Percentiles rank a stretch among this genome's conserved stretches.
These are phyloP conservation scores for Lacerta bilineata DNA, from an alignment of 2,797 vertebrate genomes.

Conservation along the genomic window DNA sequence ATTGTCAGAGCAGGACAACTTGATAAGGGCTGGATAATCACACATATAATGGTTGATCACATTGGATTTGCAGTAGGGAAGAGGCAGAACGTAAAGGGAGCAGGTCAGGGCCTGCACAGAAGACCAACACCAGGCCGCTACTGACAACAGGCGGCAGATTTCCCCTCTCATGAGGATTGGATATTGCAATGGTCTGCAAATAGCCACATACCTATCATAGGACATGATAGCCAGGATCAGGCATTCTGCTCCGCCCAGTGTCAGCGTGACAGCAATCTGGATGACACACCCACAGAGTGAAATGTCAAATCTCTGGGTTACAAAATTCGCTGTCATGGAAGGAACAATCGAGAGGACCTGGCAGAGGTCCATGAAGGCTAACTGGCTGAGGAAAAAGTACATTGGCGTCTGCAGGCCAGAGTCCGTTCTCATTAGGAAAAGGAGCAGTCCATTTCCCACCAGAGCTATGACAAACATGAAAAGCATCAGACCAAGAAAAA, in stretches of 20 bases:
- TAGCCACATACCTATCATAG: conserved; percentile 57
- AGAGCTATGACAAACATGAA: neutral
- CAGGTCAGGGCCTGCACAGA: conserved; percentile 42
- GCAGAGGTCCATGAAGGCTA: conserved; percentile 21
- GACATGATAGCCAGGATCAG: conserved; percentile 63
- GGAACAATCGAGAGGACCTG: conserved; percentile 5
- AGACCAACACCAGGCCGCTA: conserved; percentile 42
- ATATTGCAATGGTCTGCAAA: conserved; percentile 62
- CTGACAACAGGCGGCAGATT: conserved; percentile 35
- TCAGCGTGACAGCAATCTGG: conserved; percentile 29
- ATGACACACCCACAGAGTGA: conserved; percentile 27
- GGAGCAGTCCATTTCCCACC: neutral
- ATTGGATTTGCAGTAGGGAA: conserved; percentile 58
- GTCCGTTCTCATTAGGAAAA: neutral
- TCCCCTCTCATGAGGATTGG: conserved; percentile 46
- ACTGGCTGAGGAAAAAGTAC: conserved; percentile 3
- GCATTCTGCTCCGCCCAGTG: conserved; percentile 50
- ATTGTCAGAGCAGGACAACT: conserved; percentile 61
- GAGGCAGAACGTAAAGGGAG: conserved; percentile 52
- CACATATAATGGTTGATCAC: conserved; percentile 58
- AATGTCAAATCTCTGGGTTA: neutral
- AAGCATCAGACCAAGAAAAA: neutral
- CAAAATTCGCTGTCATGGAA: neutral
- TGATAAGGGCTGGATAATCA: conserved; percentile 55
- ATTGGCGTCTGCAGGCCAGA: neutral